Evolutionary conservation across 2,888 invertebrate genomes (phyloP).

Genomic region (Osmoderma eremita): DNA sequence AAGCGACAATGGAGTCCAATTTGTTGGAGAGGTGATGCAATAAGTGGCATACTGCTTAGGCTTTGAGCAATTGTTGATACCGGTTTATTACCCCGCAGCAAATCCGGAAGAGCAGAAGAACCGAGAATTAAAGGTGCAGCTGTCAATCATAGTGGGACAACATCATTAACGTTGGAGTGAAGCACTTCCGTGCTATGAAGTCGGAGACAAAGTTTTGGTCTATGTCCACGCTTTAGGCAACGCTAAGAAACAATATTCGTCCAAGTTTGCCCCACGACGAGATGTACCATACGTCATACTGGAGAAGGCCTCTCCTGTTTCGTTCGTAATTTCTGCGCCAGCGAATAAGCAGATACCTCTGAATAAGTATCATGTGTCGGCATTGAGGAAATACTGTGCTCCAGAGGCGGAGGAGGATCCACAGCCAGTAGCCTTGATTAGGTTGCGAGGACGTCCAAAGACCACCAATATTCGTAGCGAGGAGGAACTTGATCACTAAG

Average conservation of each 20-base stretch:
- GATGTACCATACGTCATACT: not conserved
- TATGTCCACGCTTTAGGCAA: not conserved
- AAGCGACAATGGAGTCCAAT: not conserved
- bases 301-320: not conserved
- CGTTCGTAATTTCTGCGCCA: no score
- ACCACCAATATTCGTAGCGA: not conserved
- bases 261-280: conserved; percentile 4
- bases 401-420: not conserved
- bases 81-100: not conserved
- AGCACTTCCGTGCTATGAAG: no score
- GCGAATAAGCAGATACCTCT: no score
- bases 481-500: no score
- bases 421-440: not conserved
- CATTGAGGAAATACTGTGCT: not conserved
- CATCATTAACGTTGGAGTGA: not conserved
- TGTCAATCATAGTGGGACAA: not conserved
- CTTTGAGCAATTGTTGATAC: not conserved
- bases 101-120: not conserved
- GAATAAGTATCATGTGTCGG: no score
- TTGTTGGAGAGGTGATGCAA: not conserved
- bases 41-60: not conserved
- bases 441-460: not conserved
- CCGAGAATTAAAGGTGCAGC: not conserved
- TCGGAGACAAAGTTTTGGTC: not conserved
- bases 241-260: not conserved